Conservation (phyloP, 2,888 invertebrate genomes). For the Mesodorylaimus sp. region DNA sequence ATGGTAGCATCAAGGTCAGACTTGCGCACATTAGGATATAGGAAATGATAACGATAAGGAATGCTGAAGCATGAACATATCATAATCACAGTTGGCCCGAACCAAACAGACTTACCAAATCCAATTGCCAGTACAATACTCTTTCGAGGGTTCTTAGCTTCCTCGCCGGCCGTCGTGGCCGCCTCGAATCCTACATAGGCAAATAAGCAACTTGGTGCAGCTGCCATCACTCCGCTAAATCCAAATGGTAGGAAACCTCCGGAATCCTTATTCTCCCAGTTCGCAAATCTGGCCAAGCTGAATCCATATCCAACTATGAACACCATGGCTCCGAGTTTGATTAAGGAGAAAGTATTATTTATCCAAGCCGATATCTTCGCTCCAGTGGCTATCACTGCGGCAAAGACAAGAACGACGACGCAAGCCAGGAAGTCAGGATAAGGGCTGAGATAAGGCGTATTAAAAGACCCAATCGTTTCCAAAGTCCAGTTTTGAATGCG, state of each 20-base stretch:
- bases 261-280: too few relatives aligned
- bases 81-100: too few relatives aligned
- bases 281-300: conserved; percentile 56
- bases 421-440: conserved; percentile 35
- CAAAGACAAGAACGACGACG: conserved; percentile 36
- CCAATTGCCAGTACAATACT: conserved; percentile 27
- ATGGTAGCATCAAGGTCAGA: conserved; percentile 77
- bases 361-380: conserved; percentile 33
- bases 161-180: conserved; percentile 34
- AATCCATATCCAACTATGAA: conserved; percentile 47
- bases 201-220: conserved; percentile 33
- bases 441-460: not conserved
- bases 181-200: conserved; percentile 35
- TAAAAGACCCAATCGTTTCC: conserved; percentile 17
- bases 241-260: conserved; percentile 34
- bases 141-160: conserved; percentile 28
- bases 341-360: conserved; percentile 30
- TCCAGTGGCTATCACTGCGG: conserved; percentile 28
- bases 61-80: too few relatives aligned
- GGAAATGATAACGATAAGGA: conserved; percentile 7
- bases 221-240: conserved; percentile 31
- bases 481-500: conserved; percentile 32
- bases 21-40: conserved; percentile 81
- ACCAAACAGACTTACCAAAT: conserved; percentile 9
- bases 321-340: conserved; percentile 31